phyloP scores from a whole-genome alignment of 2,797 vertebrate genomes.

The Echiichthys vipera region DNA sequence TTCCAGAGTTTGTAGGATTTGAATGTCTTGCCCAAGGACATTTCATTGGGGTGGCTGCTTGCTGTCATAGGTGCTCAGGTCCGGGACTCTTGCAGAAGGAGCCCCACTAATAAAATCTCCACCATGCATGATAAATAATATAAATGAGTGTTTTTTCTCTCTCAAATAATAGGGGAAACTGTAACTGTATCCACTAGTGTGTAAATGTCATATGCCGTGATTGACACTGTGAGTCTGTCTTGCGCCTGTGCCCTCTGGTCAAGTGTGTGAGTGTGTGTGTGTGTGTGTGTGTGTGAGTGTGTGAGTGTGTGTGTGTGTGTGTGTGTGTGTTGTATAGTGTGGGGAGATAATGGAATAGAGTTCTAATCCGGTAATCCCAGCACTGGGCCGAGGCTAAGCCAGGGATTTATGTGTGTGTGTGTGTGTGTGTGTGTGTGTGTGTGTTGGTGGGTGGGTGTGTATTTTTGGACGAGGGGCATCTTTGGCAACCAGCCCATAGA shows the following conservation, averaged over 20 bases:
- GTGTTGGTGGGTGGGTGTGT: constrained; percentile 23
- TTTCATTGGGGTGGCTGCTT: neutral
- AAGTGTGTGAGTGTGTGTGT: constrained; percentile 43
- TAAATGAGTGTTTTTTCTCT: constrained; percentile 9
- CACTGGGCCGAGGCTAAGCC: constrained; percentile 86
- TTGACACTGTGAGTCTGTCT: constrained; percentile 68
- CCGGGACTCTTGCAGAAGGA: neutral
- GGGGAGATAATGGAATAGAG: constrained; percentile 86
- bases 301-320: constrained; percentile 33
- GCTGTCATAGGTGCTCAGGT: neutral
- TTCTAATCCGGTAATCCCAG: constrained; percentile 88
- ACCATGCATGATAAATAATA: neutral
- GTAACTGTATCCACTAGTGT: constrained; percentile 55
- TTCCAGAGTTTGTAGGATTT: constrained; percentile 5
- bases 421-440: constrained; percentile 37
- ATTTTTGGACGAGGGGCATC: constrained; percentile 59
- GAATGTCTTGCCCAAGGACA: constrained; percentile 1
- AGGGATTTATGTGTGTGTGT: constrained; percentile 81
- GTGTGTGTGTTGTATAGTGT: constrained; percentile 65
- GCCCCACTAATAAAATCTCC: neutral
- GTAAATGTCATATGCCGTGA: constrained; percentile 69
- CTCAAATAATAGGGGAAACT: constrained; percentile 2
- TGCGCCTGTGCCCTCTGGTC: constrained; percentile 56
- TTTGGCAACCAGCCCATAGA: constrained; percentile 70
- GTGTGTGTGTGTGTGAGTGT: constrained; percentile 23